phyloP scores from a whole-genome alignment of 2,797 vertebrate genomes.

The Carduelis carduelis region DNA sequence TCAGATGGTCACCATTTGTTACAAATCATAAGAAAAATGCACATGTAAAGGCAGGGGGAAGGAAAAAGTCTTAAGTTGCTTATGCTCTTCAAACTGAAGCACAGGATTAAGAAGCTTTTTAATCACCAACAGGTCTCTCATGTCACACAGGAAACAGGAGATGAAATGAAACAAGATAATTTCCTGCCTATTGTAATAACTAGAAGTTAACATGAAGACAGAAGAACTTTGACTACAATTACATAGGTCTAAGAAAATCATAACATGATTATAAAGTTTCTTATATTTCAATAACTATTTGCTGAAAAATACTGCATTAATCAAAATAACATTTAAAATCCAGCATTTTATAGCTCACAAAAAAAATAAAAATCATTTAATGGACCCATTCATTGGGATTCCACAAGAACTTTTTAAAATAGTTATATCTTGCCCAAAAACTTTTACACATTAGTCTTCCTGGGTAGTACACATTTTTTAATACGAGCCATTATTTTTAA shows the following conservation, averaged over 20 bases:
- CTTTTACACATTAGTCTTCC: neutral
- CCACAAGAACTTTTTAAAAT: neutral
- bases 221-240: neutral
- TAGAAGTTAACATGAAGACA: neutral
- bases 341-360: neutral
- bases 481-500: neutral
- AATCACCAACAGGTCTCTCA: neutral
- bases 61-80: neutral
- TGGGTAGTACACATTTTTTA: neutral
- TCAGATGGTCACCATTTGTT: neutral
- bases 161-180: neutral
- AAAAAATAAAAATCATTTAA: neutral
- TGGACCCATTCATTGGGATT: neutral
- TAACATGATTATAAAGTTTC: neutral
- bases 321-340: fast-evolving
- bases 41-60: fast-evolving
- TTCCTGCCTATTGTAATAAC: neutral
- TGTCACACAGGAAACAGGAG: neutral
- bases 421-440: neutral
- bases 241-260: neutral
- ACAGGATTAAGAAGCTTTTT: neutral
- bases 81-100: neutral
- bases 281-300: neutral
- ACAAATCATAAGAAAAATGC: neutral
- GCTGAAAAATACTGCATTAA: neutral